Evolutionary conservation across 1,140 invertebrate genomes (phyloP), one percentile per base, ranked within the genome.

Genomic region (Littorina saxatilis): DNA sequence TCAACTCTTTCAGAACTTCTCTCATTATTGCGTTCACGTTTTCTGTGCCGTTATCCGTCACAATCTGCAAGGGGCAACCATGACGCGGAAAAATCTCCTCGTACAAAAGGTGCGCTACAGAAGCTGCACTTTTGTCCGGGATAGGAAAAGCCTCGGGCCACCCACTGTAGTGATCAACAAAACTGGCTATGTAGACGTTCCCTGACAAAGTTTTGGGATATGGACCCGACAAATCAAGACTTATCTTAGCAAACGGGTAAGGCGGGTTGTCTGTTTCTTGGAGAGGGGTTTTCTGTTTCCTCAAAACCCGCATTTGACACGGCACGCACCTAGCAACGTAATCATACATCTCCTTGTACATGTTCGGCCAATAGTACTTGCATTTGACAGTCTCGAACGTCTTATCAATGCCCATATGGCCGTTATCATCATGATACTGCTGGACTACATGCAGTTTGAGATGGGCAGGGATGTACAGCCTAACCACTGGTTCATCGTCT

Each of bases 171-270:
- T 70, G 17, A 47, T 79, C 79, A 2, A 85, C 63, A 76, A 85
- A 83, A 9, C 66, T 40, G 0, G 81, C 13, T 27, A 83, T 83
- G 35, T 83, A 83, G 43, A 80, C 76, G 43, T 80, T 83, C 7
- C 78, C 79, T 4, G 79, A 83, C 32, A 83, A 32, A 9, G 79
- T 40, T 50, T 15, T 27, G 17, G 79, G 82, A 40, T 80, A 86
- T 4, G 83, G 86, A 5, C 82, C 84, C 9, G 77, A 81, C 17
- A 87, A 20, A 81, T 87, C 84, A n/a, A 83, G 23, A 27, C 39
- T 61, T 17, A 82, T 32, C 29, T 83, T 83, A 27, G 82, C 82
- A 68, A 83, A 77, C 1, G 63, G 52, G 32, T 43, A 79, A 4
- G 76, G 76, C 23, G 80, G 70, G n/a, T 72, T 76, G 20, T 81